Evolutionary conservation across 1,140 invertebrate genomes (phyloP), one percentile per base, ranked within the genome.

Genomic region (Ptiloglossa arizonensis): DNA sequence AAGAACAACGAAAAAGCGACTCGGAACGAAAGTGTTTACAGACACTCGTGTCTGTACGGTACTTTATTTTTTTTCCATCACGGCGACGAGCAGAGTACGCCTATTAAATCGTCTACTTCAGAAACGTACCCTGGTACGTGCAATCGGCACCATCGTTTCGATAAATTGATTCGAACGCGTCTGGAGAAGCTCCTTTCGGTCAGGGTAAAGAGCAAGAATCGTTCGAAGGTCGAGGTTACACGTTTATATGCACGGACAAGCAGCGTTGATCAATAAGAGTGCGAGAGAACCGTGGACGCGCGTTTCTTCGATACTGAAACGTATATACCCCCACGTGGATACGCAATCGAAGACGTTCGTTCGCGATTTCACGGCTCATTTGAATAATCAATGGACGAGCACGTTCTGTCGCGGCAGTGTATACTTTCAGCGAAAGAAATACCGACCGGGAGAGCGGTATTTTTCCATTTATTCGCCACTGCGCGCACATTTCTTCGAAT

Each of bases 221-320:
- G 35, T 29, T 19, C 13, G 44, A 84, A 80, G 81, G 71, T 81
- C 56, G 67, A 83, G 82, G 67, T 80, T 62, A 56, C 48, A 27
- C 52, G 64, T 48, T 80, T 79, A 63, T 71, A 75, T 71, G 48
- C 56, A 41, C 19, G 35, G 24, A 71, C 72, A 79, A 83, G 66
- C 54, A 19, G 22, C 29, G 13, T 27, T 72, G 68, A 84, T 84
- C 77, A 54, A 80, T 84, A 84, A 52, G 52, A 80, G 29, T 35
- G 29, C 41, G 46, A 78, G 64, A 48, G n/a, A 22, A 15, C 57
- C 44, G 48, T 60, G 67, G 24, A 62, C 69, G 46, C 17, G 17
- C 22, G 48, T 24, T 29, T 63, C 32, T 54, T 8, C 5, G 24
- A 44, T 5, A 38, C 32, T 29, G 5, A 2, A n/a, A 11, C 24